A percentile compares a stretch with the other conserved stretches of the same genome.
These are phyloP conservation scores for Athene cunicularia DNA, from an alignment of 2,113 vertebrate genomes.

Conservation along the genomic window DNA sequence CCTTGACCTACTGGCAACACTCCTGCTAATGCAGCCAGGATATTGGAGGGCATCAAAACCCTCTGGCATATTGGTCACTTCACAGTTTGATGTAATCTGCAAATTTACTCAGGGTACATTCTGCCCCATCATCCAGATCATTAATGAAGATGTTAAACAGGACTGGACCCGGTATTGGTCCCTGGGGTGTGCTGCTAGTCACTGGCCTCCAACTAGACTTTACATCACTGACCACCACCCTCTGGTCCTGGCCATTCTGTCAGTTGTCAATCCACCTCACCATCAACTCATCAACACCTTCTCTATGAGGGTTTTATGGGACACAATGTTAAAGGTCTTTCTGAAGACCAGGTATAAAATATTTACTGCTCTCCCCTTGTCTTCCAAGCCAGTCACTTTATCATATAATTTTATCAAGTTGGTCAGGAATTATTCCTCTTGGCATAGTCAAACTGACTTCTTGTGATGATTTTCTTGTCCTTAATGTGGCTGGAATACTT, in stretches of 20 bases:
- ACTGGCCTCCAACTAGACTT: no score
- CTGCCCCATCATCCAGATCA: background rate
- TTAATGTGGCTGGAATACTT: background rate
- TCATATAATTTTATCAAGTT: background rate
- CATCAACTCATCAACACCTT: background rate
- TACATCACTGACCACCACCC: no score
- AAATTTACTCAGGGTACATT: background rate
- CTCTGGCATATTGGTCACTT: background rate
- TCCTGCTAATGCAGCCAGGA: no score
- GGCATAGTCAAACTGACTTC: background rate
- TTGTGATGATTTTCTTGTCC: background rate
- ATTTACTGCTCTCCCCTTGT: background rate
- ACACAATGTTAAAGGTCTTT: background rate
- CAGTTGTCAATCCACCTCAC: background rate
- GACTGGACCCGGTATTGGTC: no score
- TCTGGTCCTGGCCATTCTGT: no score
- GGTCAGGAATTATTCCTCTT: background rate
- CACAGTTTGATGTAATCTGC: no score
- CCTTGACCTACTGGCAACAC: background rate
- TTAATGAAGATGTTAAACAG: background rate
- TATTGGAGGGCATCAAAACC: background rate
- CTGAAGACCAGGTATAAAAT: background rate
- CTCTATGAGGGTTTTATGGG: background rate
- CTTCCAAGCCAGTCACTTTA: no score
- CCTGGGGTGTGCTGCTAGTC: no score